phyloP scores from a whole-genome alignment of 92 coral and sea anemone species.

The Blastomussa wellsi region DNA sequence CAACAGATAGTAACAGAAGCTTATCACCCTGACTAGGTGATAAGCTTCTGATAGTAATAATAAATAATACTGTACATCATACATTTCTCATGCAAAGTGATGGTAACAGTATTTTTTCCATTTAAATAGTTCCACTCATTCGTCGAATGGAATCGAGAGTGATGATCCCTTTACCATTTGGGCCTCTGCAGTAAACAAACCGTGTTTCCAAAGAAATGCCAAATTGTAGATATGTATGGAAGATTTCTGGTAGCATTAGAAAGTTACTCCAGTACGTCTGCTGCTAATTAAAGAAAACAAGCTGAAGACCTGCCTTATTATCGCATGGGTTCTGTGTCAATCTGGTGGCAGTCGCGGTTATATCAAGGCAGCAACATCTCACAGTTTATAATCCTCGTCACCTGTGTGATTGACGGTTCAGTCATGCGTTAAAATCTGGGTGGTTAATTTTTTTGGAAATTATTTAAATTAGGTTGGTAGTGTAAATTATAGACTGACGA shows the following conservation, averaged over 20 bases:
- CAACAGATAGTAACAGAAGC: too few relatives aligned
- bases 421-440: background rate
- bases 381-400: background rate
- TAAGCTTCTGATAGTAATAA: too few relatives aligned
- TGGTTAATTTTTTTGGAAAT: background rate
- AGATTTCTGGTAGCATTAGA: background rate
- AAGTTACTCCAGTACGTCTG: background rate
- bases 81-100: background rate
- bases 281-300: background rate
- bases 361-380: background rate
- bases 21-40: too few relatives aligned
- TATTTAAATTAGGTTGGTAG: background rate
- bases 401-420: background rate
- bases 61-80: background rate
- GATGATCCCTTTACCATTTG: constrained; percentile 83
- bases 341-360: background rate
- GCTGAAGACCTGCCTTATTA: background rate
- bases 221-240: background rate
- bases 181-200: constrained; percentile 64
- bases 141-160: constrained; percentile 97
- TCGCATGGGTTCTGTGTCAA: background rate
- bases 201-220: background rate
- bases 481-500: background rate
- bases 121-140: constrained; percentile 82
- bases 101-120: background rate